Evolutionary conservation across 2,888 invertebrate genomes (phyloP), one percentile per base, ranked within the genome.

Genomic region (Lasioglossum marginatum): DNA sequence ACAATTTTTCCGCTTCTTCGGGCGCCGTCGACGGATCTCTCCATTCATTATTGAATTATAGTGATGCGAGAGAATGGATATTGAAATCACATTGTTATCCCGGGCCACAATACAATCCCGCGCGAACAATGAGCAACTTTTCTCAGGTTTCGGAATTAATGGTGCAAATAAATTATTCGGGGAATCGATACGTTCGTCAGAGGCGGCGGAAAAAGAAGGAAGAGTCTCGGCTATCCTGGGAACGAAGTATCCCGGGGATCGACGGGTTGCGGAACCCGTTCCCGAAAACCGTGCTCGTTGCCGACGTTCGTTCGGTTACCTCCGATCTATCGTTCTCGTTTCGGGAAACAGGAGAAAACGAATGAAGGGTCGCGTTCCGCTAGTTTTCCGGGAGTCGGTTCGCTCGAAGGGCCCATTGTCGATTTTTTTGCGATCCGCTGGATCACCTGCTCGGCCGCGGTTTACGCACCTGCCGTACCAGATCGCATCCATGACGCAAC

Each of bases 391-490:
- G 0, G 19, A 57, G 27, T 23, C 23, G 48, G 19, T 23, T 31
- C 37, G 19, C 19, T 76, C 14, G 37, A 43, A 10, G 23, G 40
- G 70, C 31, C 40, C 34, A 34, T 43, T 45, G 63, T 66, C 34
- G 23, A 43, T 52, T 74, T 43, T 27, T 40, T 19, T 19, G 57
- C 45, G 23, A 66, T 66, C 31, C 31, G 23, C 66, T 31, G 34
- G 66, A 37, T 68, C 68, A 68, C 68, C 68, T 68, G 68, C 68
- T 37, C 23, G 23, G 3, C 10, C 23, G 60, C 48, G 31, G 63
- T 57, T 60, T 37, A 66, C 27, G 79, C 85, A 80, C 77, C 82
- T 72, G 80, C 70, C 70, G 80, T 48, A 8, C 4, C 23, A 4
- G 37, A 4, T 43, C 8, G 57, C 57, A 1, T n/a, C 75, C 14